A percentile compares a stretch with the other conserved stretches of the same genome.
These are phyloP conservation scores for Phlogophora meticulosa DNA, from an alignment of 2,888 invertebrate genomes.

Conservation along the genomic window DNA sequence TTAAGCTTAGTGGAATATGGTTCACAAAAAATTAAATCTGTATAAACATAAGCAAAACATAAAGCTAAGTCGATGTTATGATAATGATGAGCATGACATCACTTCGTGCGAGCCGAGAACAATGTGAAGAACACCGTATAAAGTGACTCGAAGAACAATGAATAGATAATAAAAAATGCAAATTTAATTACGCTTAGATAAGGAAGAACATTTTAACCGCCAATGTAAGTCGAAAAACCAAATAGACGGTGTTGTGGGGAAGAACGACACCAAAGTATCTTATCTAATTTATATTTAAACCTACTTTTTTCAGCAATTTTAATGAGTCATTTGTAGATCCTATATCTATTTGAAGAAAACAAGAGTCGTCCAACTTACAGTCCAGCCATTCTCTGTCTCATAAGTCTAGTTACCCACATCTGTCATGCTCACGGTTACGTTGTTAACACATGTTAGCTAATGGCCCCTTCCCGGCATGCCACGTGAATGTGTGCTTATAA, in stretches of 20 bases:
- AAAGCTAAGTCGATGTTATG: slow-evolving; percentile 72
- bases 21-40: slow-evolving; percentile 68
- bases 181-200: slow-evolving; percentile 74
- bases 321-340: slow-evolving; percentile 73
- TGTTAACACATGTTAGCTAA: slow-evolving; percentile 83
- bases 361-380: slow-evolving; percentile 69
- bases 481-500: slow-evolving; percentile 74
- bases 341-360: slow-evolving; percentile 72
- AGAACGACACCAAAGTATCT: not conserved
- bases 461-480: slow-evolving; percentile 71
- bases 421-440: slow-evolving; percentile 75
- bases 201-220: slow-evolving; percentile 63
- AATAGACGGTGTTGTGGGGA: slow-evolving; percentile 17
- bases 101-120: slow-evolving; percentile 75
- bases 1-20: slow-evolving; percentile 73
- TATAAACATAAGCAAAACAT: slow-evolving; percentile 71
- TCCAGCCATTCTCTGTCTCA: slow-evolving; percentile 70
- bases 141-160: slow-evolving; percentile 79
- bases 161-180: slow-evolving; percentile 76
- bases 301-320: slow-evolving; percentile 59
- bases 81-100: slow-evolving; percentile 79
- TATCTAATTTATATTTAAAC: slow-evolving; percentile 22
- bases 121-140: slow-evolving; percentile 77
- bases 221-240: slow-evolving; percentile 34
- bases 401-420: slow-evolving; percentile 75